These are phyloP conservation scores for Aleiodes testaceus DNA, from an alignment of 2,888 invertebrate species.

Conservation along the genomic window DNA sequence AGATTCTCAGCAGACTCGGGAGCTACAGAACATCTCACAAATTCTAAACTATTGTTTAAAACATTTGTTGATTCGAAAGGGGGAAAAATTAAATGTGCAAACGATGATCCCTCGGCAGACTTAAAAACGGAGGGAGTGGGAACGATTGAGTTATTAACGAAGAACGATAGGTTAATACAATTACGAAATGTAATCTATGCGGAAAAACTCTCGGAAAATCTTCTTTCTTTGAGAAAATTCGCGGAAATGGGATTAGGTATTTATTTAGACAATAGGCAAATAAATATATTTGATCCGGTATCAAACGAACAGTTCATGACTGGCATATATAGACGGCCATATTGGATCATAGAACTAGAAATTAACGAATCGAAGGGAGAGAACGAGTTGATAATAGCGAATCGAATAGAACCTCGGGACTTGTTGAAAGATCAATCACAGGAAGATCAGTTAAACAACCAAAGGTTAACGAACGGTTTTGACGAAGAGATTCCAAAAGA, in stretches of 20 bases:
- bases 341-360: constrained; percentile 45
- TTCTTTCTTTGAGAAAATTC: constrained; percentile 51
- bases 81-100: constrained; percentile 49
- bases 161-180: constrained; percentile 20
- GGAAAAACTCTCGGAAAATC: constrained; percentile 51
- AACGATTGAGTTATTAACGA: constrained; percentile 45
- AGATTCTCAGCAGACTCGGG: constrained; percentile 33
- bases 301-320: constrained; percentile 39
- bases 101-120: constrained; percentile 50
- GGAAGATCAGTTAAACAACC: constrained; percentile 32
- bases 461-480: background rate
- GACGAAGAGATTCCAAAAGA: constrained; percentile 30
- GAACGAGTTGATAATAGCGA: background rate
- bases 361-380: constrained; percentile 29
- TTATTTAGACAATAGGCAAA: constrained; percentile 44
- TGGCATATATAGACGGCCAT: constrained; percentile 40
- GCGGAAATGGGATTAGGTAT: constrained; percentile 49
- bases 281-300: constrained; percentile 41
- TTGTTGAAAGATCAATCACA: background rate
- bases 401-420: too few species aligned
- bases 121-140: constrained; percentile 54
- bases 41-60: constrained; percentile 44
- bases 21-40: constrained; percentile 49
- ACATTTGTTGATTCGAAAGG: constrained; percentile 35
- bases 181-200: constrained; percentile 48